Conservation (phyloP, 2,113 vertebrate genomes). For the Pleuronectes platessa region DNA sequence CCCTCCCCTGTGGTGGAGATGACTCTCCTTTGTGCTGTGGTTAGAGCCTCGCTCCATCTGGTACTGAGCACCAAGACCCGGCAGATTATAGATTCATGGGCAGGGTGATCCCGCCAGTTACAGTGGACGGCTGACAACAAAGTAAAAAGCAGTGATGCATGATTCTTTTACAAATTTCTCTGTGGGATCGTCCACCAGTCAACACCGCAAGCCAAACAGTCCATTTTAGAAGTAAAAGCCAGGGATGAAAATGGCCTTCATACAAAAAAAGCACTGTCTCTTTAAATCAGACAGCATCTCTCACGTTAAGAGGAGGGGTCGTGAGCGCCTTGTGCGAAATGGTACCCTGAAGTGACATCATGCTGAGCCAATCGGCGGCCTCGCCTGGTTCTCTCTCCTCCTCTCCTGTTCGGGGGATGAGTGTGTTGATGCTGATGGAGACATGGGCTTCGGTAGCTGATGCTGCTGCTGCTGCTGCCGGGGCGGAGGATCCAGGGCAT, state of each 20-base stretch:
- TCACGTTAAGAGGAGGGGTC: slow-evolving; percentile 45
- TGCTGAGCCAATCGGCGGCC: slow-evolving; percentile 65
- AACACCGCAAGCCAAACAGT: not conserved
- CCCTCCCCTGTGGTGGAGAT: slow-evolving; percentile 52
- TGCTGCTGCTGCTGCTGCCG: slow-evolving; percentile 40
- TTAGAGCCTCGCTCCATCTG: slow-evolving; percentile 72
- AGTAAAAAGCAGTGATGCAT: not conserved
- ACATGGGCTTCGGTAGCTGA: slow-evolving; percentile 37
- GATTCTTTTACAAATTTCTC: not conserved
- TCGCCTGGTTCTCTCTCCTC: slow-evolving; percentile 40
- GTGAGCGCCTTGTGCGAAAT: slow-evolving; percentile 42
- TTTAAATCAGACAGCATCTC: slow-evolving; percentile 75
- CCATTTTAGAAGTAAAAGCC: slow-evolving; percentile 6
- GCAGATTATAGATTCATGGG: slow-evolving; percentile 41
- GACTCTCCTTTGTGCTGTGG: slow-evolving; percentile 66
- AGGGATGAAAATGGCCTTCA: slow-evolving; percentile 25
- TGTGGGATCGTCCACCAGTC: not conserved
- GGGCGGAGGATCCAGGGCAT: slow-evolving; percentile 55
- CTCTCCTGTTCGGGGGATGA: slow-evolving; percentile 48
- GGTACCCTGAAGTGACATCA: slow-evolving; percentile 77
- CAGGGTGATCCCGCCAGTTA: slow-evolving; percentile 12
- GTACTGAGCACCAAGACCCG: slow-evolving; percentile 56
- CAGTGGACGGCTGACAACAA: not conserved
- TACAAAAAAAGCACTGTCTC: slow-evolving; percentile 67
- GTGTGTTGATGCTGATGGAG: slow-evolving; percentile 41